These are phyloP conservation scores for human (Homo sapiens) DNA, from an alignment of 2,113 vertebrate genomes.

Conservation along the genomic window GRCh38 chr13:79403001-79403500, in stretches of 20 bases:
- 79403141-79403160: constrained; percentile 31
- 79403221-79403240: neutral
- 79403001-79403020: neutral
- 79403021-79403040: neutral
- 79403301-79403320: neutral
- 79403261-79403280: neutral
- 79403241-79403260: neutral
- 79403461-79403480: neutral
- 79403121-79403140: constrained; percentile 9
- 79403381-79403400: neutral
- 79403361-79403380: neutral
- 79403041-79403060: neutral
- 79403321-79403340: constrained; percentile 16
- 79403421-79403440: neutral
- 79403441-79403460: neutral
- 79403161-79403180: neutral
- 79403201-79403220: constrained; percentile 33
- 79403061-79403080: neutral
- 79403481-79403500: constrained; percentile 10
- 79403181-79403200: constrained; percentile 25
- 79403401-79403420: constrained; percentile 8
- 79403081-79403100: neutral
- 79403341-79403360: neutral
- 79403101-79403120: neutral
- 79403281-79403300: neutral